Evolutionary conservation across 2,888 invertebrate species (phyloP).

Genomic region (Clunio marinus): DNA sequence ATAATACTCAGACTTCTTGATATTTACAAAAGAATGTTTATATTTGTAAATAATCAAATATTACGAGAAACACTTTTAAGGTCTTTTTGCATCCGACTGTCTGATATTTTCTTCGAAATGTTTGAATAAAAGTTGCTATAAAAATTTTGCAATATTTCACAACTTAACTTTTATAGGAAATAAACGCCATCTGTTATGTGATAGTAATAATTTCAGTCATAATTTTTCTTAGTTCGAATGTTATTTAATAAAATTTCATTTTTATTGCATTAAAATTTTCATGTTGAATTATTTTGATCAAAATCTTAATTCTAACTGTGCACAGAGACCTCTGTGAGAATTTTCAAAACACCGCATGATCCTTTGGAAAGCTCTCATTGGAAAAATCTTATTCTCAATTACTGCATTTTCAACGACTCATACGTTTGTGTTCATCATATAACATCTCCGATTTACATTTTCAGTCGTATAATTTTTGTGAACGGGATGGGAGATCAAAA

Average conservation of each 20-base stretch:
- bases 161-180: neutral
- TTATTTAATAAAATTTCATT: too few species aligned
- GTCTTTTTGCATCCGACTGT: neutral
- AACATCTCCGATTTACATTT: conserved; percentile 6
- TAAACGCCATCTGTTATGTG: neutral
- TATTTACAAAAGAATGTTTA: neutral
- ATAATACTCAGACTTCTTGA: neutral
- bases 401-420: conserved; percentile 6
- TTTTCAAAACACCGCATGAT: neutral
- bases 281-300: neutral
- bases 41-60: neutral
- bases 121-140: neutral
- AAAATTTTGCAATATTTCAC: neutral
- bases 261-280: neutral
- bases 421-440: conserved; percentile 1
- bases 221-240: too few species aligned
- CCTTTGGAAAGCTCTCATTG: conserved; percentile 33
- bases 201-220: too few species aligned
- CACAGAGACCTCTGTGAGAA: neutral
- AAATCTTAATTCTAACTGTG: neutral
- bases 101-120: too few species aligned
- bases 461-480: conserved; percentile 31
- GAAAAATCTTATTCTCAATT: conserved; percentile 12
- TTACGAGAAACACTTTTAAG: neutral
- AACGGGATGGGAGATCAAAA: neutral